These are phyloP conservation scores for Tenebrio molitor DNA, from an alignment of 1,140 invertebrate genomes.

Conservation along the genomic window DNA sequence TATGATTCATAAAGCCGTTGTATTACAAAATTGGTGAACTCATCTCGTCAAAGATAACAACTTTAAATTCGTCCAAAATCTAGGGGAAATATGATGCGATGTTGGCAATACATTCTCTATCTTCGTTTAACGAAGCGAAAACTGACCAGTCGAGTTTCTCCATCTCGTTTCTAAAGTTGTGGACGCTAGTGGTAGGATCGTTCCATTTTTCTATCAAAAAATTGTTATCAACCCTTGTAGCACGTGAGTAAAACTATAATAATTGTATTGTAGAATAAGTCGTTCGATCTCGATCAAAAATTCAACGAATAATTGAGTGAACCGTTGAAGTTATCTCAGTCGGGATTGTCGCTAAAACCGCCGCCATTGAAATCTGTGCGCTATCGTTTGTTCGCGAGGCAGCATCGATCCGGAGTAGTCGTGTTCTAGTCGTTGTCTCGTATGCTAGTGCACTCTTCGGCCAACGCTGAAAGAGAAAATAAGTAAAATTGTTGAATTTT, in stretches of 20 bases:
- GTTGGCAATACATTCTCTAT: neutral
- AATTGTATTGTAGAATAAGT: neutral
- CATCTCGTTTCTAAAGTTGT: conserved; percentile 33
- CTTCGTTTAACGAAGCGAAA: conserved; percentile 17
- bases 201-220: conserved; percentile 33
- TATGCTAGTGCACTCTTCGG: conserved; percentile 57
- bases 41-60: conserved; percentile 30
- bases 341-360: conserved; percentile 16
- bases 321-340: neutral
- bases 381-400: conserved; percentile 59
- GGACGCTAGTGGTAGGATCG: conserved; percentile 29
- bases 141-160: conserved; percentile 5
- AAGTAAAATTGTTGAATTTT: conserved; percentile 58
- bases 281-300: conserved; percentile 4
- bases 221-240: conserved; percentile 27
- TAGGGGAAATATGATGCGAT: neutral
- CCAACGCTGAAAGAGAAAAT: conserved; percentile 56
- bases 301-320: neutral
- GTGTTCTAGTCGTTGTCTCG: conserved; percentile 63
- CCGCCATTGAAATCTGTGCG: conserved; percentile 56
- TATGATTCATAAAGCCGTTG: conserved; percentile 9
- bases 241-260: conserved; percentile 27
- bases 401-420: conserved; percentile 63
- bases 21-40: conserved; percentile 27
- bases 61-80: conserved; percentile 18